Evolutionary conservation across 2,113 vertebrate species (phyloP).

Genomic region (Alexandromys fortis): DNA sequence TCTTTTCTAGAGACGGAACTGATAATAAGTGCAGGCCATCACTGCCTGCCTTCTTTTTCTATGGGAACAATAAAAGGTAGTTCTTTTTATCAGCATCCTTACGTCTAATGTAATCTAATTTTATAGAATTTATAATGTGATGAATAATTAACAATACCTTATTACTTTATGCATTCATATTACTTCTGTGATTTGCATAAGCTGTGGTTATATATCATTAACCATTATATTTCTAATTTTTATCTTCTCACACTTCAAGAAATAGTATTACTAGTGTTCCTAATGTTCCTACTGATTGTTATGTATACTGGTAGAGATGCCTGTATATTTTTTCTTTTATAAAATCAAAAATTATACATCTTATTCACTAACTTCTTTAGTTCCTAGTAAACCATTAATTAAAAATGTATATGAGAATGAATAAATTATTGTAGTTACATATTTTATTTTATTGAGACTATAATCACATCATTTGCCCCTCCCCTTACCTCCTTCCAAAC

Average conservation of each 20-base stretch:
- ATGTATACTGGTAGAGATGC: not conserved
- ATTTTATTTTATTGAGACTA: not conserved
- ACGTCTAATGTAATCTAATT: not conserved
- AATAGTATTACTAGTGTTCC: not conserved
- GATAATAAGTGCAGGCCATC: not conserved
- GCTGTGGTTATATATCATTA: too few relatives aligned
- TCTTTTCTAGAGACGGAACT: not conserved
- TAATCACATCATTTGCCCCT: not conserved
- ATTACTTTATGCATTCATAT: not conserved
- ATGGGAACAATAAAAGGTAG: not conserved
- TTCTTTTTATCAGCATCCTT: not conserved
- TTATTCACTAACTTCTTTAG: not conserved
- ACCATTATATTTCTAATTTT: not conserved
- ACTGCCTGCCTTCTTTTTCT: not conserved
- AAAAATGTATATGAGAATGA: not conserved
- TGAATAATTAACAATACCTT: not conserved
- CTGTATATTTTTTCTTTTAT: not conserved
- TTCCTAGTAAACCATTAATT: not conserved
- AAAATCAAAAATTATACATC: not conserved
- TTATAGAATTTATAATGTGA: not conserved
- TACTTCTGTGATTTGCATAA: not conserved
- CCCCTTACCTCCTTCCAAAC: not conserved
- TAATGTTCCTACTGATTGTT: not conserved
- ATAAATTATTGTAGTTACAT: not conserved
- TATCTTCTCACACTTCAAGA: not conserved